These are phyloP conservation scores for Tachycineta bicolor DNA, from an alignment of 2,113 vertebrate species.

Conservation along the genomic window DNA sequence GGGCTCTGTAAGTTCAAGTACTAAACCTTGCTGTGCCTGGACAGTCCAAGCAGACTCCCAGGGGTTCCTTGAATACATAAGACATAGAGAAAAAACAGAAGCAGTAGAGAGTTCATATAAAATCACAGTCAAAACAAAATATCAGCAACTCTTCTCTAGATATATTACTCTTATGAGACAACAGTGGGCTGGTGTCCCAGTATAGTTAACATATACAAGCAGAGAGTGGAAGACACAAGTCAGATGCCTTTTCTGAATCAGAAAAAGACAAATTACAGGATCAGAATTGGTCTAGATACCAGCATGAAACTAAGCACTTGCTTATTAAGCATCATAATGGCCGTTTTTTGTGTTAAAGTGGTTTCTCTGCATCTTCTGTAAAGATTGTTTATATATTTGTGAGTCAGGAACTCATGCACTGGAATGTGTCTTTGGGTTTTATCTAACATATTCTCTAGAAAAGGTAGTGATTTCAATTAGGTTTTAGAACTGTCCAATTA, in stretches of 20 bases:
- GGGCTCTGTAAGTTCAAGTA: constrained; percentile 38
- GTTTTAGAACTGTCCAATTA: background rate
- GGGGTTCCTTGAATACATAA: background rate
- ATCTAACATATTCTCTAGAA: background rate
- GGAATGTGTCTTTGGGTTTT: background rate
- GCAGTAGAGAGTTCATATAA: background rate
- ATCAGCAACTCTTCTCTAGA: background rate
- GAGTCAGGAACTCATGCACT: background rate
- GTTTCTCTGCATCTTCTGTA: background rate
- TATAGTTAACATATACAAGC: background rate
- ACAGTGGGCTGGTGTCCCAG: background rate
- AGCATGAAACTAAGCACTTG: background rate
- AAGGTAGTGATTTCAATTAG: background rate
- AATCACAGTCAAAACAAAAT: constrained; percentile 32
- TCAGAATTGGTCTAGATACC: background rate
- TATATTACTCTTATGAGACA: background rate
- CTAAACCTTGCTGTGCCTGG: constrained; percentile 32
- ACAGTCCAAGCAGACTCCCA: constrained; percentile 35
- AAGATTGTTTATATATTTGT: background rate
- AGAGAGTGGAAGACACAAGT: background rate
- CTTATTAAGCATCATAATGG: background rate
- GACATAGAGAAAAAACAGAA: constrained; percentile 30
- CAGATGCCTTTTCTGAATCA: background rate
- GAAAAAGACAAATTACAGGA: background rate
- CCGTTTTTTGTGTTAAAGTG: background rate